Evolutionary conservation across 2,113 vertebrate genomes (phyloP).

Genomic region (Vulpes lagopus): DNA sequence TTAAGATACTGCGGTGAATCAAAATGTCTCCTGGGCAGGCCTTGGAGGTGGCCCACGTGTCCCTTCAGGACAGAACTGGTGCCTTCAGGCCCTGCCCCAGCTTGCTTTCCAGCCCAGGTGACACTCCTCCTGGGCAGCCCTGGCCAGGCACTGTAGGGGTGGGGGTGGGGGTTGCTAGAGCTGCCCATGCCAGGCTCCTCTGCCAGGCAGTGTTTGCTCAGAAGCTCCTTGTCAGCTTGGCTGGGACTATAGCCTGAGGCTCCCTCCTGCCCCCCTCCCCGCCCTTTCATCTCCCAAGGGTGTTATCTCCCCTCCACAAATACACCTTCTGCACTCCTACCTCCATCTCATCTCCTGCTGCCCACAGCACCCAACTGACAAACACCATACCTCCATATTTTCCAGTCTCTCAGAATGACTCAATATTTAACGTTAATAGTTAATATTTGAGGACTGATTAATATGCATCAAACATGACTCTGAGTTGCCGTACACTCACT

Average conservation of each 20-base stretch:
- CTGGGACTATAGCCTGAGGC: not conserved
- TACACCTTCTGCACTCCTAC: not conserved
- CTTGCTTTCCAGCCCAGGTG: not conserved
- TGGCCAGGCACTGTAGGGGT: not conserved
- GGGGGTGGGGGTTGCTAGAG: not conserved
- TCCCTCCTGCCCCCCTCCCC: not conserved
- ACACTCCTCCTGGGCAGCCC: not conserved
- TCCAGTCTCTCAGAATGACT: not conserved
- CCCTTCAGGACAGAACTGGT: not conserved
- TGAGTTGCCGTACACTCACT: not conserved
- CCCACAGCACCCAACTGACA: not conserved
- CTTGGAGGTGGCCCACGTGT: not conserved
- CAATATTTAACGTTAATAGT: not conserved
- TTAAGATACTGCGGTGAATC: constrained; percentile 64
- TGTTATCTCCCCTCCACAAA: not conserved
- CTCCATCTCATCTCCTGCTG: not conserved
- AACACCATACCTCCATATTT: not conserved
- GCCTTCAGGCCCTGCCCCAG: not conserved
- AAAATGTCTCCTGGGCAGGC: constrained; percentile 3
- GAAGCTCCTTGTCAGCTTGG: not conserved
- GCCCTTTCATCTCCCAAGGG: not conserved
- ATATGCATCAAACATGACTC: not conserved
- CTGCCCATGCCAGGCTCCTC: not conserved
- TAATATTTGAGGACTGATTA: not conserved
- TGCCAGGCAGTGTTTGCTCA: not conserved